These are phyloP conservation scores for Pipa parva DNA, from an alignment of 2,113 vertebrate species.

Conservation along the genomic window DNA sequence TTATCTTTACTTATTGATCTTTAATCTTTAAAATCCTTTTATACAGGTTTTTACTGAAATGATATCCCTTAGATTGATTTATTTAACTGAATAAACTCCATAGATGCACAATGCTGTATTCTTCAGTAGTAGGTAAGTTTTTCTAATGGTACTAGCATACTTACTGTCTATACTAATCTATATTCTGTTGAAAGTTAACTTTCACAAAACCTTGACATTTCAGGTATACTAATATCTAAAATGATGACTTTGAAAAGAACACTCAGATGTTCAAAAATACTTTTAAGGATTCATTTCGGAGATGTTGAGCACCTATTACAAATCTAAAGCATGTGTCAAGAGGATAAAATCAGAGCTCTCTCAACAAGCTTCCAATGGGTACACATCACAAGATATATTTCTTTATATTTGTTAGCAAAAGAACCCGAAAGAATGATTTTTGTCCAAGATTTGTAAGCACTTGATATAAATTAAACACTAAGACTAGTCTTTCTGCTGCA, in stretches of 20 bases:
- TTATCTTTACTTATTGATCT: no score
- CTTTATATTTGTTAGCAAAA: background rate
- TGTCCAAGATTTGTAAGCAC: conserved; percentile 4
- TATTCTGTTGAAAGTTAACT: conserved; percentile 11
- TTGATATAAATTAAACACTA: conserved; percentile 2
- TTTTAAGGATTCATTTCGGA: conserved; percentile 18
- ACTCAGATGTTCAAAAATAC: conserved; percentile 23
- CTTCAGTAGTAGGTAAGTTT: no score
- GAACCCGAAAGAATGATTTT: conserved; percentile 19
- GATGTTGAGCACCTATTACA: background rate
- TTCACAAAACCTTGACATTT: conserved; percentile 25
- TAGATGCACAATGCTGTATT: no score
- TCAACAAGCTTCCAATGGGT: conserved; percentile 17
- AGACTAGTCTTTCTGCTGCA: no score
- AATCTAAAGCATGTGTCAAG: conserved; percentile 15
- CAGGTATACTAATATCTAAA: conserved; percentile 12
- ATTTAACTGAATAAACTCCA: no score
- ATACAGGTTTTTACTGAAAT: no score
- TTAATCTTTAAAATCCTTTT: no score
- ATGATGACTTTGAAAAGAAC: conserved; percentile 20
- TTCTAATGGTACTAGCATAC: background rate
- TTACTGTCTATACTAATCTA: background rate
- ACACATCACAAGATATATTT: conserved; percentile 7
- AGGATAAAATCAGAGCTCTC: conserved; percentile 24
- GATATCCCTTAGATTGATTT: no score